These are phyloP conservation scores for Trachelus troglodyta DNA, from an alignment of 2,888 invertebrate genomes.

Conservation along the genomic window DNA sequence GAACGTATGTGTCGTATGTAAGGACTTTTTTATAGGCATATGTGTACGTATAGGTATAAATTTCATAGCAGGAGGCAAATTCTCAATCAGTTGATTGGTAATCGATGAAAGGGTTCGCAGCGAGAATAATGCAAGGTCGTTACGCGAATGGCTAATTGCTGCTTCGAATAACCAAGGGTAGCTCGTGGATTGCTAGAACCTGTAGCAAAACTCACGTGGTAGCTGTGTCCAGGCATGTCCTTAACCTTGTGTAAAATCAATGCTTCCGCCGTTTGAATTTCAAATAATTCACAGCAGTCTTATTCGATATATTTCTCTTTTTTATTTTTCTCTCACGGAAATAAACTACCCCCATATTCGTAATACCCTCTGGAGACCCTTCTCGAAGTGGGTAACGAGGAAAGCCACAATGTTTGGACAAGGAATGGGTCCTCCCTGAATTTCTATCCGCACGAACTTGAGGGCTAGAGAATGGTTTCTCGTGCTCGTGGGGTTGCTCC, in stretches of 20 bases:
- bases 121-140: background rate
- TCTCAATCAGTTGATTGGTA: background rate
- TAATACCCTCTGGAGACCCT: background rate
- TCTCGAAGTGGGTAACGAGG: constrained; percentile 2
- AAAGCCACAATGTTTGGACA: constrained; percentile 32
- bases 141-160: background rate
- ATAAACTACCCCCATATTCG: background rate
- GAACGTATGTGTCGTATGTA: background rate
- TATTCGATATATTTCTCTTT: background rate
- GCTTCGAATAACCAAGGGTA: background rate
- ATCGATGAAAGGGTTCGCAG: background rate
- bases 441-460: background rate
- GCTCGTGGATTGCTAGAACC: background rate
- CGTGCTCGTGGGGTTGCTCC: constrained; percentile 12
- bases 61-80: background rate
- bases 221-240: constrained; percentile 30
- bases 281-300: background rate
- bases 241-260: constrained; percentile 50
- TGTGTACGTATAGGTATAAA: background rate
- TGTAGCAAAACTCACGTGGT: constrained; percentile 35
- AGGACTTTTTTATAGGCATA: background rate
- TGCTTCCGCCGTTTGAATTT: constrained; percentile 21
- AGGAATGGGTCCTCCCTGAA: constrained; percentile 22
- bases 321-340: background rate
- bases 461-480: constrained; percentile 19